Base-by-base conservation (phyloP, 2,888 invertebrate genomes). In the Stenoptilia bipunctidactyla region DNA sequence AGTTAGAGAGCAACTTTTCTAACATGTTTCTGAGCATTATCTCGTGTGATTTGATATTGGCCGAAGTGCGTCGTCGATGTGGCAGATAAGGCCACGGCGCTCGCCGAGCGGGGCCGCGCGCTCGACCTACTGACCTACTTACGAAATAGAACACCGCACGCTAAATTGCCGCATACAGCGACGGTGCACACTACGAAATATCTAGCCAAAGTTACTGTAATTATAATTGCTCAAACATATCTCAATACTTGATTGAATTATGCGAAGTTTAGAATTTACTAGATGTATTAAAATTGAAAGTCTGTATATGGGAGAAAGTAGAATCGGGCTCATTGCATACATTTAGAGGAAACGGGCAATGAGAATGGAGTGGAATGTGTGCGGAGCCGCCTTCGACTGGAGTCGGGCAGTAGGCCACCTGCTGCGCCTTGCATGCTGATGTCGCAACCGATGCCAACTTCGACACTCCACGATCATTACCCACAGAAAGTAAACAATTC, bases 91-190 rank as follows among this genome's bases (percentile, higher is more conserved):
- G 30, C 12, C 30, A n/a, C 30, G 2, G 30, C 30, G 66, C 61
- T 61, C 66, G 68, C 66, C 64, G 61, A 69, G 70, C 68, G 66
- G 74, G 72, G 73, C 71, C 72, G 66, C 72, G 82, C 8, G 20
- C 20, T 20, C 20, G 20, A 80, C 83, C 82, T 62, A 63, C 65
- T 83, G 71, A 82, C 83, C 83, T 59, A 82, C 72, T 82, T 83
- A 75, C 66, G 71, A 83, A 80, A 82, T 79, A 80, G 77, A 80
- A 77, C 77, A 64, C 30, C n/a, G 9, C 70, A 3, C 20, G 20
- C 20, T 20, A 12, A 30, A 30, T 30, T 30, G 30, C 30, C 6
- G 30, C 30, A 30, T 30, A 30, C n/a, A 30, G 30, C 9, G 25
- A 25, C 5, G 5, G 25, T 25, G 25, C 25, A 5, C 25, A 9